phyloP scores from a whole-genome alignment of 92 coral and sea anemone species.

The Paramuricea clavata region DNA sequence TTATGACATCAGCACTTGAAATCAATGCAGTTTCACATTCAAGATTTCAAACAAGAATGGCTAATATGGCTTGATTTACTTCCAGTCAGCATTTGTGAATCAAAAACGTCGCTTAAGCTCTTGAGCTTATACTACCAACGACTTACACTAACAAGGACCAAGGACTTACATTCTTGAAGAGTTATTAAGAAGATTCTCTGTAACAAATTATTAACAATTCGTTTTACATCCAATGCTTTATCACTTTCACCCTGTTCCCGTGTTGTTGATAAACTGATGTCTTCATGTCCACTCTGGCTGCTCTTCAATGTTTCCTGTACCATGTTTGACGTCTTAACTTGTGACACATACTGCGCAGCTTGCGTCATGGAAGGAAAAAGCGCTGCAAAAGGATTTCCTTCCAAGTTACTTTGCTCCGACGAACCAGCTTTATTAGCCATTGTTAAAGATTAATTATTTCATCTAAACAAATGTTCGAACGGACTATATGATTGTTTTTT shows the following conservation, averaged over 20 bases:
- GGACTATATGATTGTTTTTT: not conserved
- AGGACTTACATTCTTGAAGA: constrained; percentile 69
- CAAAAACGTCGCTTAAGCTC: too few species aligned
- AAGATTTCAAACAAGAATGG: too few species aligned
- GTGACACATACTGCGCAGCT: constrained; percentile 67
- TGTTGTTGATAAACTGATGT: not conserved
- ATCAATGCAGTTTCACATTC: too few species aligned
- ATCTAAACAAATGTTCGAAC: not conserved
- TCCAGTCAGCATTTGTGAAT: too few species aligned
- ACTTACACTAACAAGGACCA: not conserved
- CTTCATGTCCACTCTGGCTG: not conserved
- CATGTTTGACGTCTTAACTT: not conserved
- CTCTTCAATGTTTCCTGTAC: not conserved
- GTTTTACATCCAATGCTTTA: constrained; percentile 35
- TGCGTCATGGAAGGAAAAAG: constrained; percentile 75
- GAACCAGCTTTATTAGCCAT: not conserved
- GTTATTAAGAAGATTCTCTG: constrained; percentile 86
- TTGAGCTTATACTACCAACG: not conserved
- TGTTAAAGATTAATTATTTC: not conserved
- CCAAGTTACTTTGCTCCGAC: constrained; percentile 18
- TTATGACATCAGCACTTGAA: too few species aligned
- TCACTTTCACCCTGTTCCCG: constrained; percentile 22
- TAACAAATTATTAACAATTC: constrained; percentile 76
- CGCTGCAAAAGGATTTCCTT: constrained; percentile 91
- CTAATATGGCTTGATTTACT: too few species aligned